A percentile compares a stretch with the other conserved stretches of the same genome.
Conservation (phyloP, 2,113 vertebrate species). For the Suricata suricatta region DNA sequence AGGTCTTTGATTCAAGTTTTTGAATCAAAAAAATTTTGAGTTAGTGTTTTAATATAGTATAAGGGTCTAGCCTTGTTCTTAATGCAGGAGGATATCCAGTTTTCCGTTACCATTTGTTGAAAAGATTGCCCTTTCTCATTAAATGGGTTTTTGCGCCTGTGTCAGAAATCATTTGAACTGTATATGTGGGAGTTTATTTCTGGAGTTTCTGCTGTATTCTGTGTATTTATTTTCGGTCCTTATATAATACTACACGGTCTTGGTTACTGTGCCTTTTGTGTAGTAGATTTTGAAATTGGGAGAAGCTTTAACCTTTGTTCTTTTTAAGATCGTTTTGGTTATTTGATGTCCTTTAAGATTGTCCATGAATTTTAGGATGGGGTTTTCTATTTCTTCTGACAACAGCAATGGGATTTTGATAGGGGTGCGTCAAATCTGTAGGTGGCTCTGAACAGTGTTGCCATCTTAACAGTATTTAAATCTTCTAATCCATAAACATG, state of each 20-base stretch:
- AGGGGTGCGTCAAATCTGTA: neutral
- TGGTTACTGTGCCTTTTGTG: neutral
- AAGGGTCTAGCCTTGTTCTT: neutral
- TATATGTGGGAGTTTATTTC: neutral
- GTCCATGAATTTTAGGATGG: neutral
- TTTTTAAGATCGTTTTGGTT: neutral
- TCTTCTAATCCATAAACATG: neutral
- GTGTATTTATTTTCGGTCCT: neutral
- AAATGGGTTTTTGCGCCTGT: neutral
- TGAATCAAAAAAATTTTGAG: neutral
- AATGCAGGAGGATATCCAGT: neutral
- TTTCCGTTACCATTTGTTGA: neutral
- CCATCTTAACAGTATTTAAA: neutral
- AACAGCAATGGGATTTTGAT: neutral
- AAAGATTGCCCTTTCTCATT: neutral
- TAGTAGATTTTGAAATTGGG: neutral
- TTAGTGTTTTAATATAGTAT: neutral
- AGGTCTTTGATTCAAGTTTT: neutral
- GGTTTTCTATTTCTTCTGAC: neutral
- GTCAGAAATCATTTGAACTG: neutral
- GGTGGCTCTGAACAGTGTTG: neutral
- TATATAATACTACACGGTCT: neutral
- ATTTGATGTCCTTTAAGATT: neutral
- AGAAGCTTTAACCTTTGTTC: neutral
- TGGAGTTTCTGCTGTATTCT: neutral